phyloP scores from a whole-genome alignment of 37 sponge, comb jelly and placozoan genomes.

The Spongilla lacustris region DNA sequence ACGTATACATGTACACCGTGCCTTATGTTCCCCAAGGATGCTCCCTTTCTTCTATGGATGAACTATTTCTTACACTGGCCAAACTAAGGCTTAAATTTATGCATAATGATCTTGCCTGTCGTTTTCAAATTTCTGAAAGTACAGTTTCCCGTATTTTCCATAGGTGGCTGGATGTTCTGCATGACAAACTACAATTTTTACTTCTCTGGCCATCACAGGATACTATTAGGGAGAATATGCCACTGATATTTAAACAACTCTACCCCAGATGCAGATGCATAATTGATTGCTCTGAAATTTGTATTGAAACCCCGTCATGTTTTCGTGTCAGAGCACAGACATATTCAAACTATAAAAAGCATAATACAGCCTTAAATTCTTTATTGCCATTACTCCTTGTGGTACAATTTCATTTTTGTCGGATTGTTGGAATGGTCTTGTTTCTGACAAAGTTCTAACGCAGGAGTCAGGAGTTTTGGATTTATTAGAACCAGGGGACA shows the following conservation, averaged over 20 bases:
- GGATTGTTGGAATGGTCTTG: constrained; percentile 43
- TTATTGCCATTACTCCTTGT: constrained; percentile 52
- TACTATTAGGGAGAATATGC: constrained; percentile 16
- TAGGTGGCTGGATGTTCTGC: not conserved
- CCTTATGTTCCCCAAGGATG: not conserved
- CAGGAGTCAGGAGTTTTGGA: constrained; percentile 41
- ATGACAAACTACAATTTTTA: not conserved
- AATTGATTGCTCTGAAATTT: constrained; percentile 43
- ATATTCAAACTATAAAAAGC: constrained; percentile 65
- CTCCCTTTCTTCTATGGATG: not conserved
- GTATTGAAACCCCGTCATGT: constrained; percentile 14
- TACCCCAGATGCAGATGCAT: constrained; percentile 32
- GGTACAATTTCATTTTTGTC: constrained; percentile 34
- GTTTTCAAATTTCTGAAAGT: not conserved
- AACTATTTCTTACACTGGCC: constrained; percentile 5
- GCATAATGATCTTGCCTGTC: constrained; percentile 7
- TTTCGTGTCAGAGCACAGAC: constrained; percentile 24
- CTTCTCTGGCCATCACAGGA: constrained; percentile 32
- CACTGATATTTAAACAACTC: constrained; percentile 18
- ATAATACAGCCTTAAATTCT: constrained; percentile 64
- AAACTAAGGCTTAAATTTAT: not conserved
- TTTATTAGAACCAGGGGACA: constrained; percentile 33
- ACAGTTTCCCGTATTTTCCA: constrained; percentile 2
- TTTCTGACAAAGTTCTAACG: constrained; percentile 44
- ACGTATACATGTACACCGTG: not conserved